Percentiles rank a stretch among this genome's conserved stretches.
Conservation (phyloP, 1,140 invertebrate species). For the Drosophila bifasciata region DNA sequence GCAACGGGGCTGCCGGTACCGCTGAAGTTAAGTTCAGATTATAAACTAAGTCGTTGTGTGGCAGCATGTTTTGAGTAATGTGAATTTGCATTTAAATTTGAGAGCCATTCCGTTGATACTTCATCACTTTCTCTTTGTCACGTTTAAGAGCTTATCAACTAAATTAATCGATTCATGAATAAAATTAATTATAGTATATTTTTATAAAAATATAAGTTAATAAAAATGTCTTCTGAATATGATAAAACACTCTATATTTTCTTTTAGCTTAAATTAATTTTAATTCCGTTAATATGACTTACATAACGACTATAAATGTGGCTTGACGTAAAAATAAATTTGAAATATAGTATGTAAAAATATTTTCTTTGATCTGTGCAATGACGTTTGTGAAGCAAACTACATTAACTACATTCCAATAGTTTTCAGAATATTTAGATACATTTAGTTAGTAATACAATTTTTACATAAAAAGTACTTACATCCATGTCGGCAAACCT, state of each 20-base stretch:
- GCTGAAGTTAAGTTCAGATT: slow-evolving; percentile 57
- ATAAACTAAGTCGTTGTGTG: slow-evolving; percentile 55
- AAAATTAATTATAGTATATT: no score
- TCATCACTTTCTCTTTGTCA: slow-evolving; percentile 44
- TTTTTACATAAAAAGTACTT: slow-evolving; percentile 47
- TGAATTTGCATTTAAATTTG: slow-evolving; percentile 33
- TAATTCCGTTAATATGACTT: no score
- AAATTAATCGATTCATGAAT: neutral
- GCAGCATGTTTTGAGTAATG: slow-evolving; percentile 20
- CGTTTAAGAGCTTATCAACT: slow-evolving; percentile 55
- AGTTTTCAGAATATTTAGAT: neutral
- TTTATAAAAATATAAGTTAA: no score
- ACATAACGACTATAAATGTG: no score
- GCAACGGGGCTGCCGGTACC: slow-evolving; percentile 25
- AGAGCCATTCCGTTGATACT: slow-evolving; percentile 28
- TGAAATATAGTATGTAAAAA: no score
- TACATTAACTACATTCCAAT: no score
- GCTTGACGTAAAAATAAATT: no score
- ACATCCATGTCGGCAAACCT: slow-evolving; percentile 83
- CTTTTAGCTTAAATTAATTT: no score
- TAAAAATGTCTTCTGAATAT: no score
- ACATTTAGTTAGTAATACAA: neutral
- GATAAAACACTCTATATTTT: no score
- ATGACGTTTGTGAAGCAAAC: no score
- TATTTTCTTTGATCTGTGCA: no score